Base-by-base conservation (phyloP, 1,140 invertebrate species). In the Drosophila pseudoananassae region DNA sequence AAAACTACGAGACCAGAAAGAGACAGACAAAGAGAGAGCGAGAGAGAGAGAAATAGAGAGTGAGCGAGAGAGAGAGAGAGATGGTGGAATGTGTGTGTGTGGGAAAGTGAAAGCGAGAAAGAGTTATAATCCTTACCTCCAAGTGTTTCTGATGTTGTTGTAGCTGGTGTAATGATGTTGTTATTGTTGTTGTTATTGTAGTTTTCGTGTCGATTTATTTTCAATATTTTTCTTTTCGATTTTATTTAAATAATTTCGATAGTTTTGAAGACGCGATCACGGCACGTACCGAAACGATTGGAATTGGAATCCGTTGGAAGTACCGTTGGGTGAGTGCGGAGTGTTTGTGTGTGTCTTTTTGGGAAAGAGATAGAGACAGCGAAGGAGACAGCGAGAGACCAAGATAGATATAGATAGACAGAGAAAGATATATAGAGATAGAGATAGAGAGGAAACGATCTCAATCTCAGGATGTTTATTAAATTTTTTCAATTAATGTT, bases 121-220 rank as follows among this genome's bases (percentile, higher is more conserved):
- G 73, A 80, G 78, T 73, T 81, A 81, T 77, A 77, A 36, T 70
- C 82, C 81, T 84, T 84, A 84, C 81, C 81, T 84, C 81, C 73
- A 87, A 51, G 70, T 74, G 81, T 87, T 65, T 77, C 69, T 55
- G 49, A 53, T 74, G 71, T 72, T 61, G 23, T 53, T 57, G 69
- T 55, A 43, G 49, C 56, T 58, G 33, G 66, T 58, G 53, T 57
- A 29, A 43, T 61, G 56, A 20, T 68, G 43, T 73, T 50, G 46
- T 63, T 72, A 45, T 55, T 57, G 47, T 75, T 71, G 59, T 59
- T 70, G 56, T 63, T 74, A 63, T 82, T 58, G 60, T 46, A 61
- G 56, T 51, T 73, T 73, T 57, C 59, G 56, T 47, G 66, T 57
- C 64, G 51, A 46, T 57, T 70, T 70, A 56, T 43, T 54, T 77